These are phyloP conservation scores for Rhea americana DNA, from an alignment of 2,113 vertebrate species.

Conservation along the genomic window DNA sequence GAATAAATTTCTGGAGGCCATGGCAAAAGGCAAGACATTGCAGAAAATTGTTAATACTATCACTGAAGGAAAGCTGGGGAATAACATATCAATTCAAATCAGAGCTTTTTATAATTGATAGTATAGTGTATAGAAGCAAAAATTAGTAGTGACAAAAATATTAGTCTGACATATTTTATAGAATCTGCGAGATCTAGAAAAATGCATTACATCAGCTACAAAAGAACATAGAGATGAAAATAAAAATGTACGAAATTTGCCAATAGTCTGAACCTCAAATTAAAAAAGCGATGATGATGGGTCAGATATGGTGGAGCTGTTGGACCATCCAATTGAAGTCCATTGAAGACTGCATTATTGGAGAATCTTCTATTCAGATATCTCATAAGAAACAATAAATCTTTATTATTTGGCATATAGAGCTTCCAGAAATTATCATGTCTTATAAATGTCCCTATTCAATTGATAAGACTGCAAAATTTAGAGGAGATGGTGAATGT, in stretches of 20 bases:
- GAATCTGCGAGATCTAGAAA: background rate
- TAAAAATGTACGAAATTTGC: background rate
- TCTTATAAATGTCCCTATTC: background rate
- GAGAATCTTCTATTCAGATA: background rate
- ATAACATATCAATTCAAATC: background rate
- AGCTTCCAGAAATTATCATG: background rate
- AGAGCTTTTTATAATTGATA: background rate
- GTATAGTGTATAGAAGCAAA: fast-evolving
- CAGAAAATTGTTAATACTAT: background rate
- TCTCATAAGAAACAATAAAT: background rate
- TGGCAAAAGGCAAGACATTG: background rate
- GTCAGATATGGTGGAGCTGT: background rate
- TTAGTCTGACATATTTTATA: background rate
- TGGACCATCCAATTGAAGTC: background rate
- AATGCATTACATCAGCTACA: background rate
- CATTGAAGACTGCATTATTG: background rate
- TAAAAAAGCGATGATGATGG: fast-evolving
- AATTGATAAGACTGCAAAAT: background rate
- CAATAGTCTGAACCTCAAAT: background rate
- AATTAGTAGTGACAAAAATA: background rate
- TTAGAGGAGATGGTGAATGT: background rate
- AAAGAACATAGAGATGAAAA: background rate
- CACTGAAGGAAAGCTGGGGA: background rate
- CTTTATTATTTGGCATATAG: background rate
- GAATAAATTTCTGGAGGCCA: background rate